A percentile compares a stretch with the other conserved stretches of the same genome.
These are phyloP conservation scores for Cyprinodon diabolis DNA, from an alignment of 2,797 vertebrate species.

Conservation along the genomic window DNA sequence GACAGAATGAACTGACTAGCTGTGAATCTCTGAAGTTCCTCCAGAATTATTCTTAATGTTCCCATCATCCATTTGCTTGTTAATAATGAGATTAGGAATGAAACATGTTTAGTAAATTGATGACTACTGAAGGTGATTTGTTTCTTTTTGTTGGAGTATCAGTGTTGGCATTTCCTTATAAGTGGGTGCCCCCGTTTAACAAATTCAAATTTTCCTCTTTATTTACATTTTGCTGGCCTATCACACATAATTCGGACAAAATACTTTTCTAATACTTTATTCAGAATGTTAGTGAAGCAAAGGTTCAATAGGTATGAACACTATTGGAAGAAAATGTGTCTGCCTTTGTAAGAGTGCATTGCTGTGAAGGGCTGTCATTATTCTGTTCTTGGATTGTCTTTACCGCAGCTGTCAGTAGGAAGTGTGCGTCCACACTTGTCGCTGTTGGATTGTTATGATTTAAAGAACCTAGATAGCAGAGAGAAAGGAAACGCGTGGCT, in stretches of 20 bases:
- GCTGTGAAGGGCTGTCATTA: constrained; percentile 35
- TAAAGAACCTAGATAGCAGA: constrained; percentile 45
- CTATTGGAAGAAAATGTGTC: background rate
- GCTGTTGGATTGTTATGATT: constrained; percentile 50
- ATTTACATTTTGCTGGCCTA: background rate
- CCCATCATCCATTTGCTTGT: background rate
- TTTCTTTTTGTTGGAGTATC: background rate
- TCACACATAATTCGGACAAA: background rate
- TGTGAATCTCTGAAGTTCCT: too few species aligned
- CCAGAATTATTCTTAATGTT: too few species aligned
- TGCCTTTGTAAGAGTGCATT: constrained; percentile 3
- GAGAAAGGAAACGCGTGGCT: constrained; percentile 36
- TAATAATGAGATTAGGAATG: background rate
- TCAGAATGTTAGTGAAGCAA: background rate
- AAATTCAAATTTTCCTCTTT: background rate
- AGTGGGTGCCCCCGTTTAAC: background rate
- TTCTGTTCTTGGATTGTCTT: constrained; percentile 26
- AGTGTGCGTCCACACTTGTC: constrained; percentile 40
- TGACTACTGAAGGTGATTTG: background rate
- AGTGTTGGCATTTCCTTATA: background rate
- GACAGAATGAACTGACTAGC: too few species aligned
- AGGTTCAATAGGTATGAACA: background rate
- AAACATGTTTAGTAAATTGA: background rate
- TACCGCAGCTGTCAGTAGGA: constrained; percentile 34
- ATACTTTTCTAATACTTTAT: too few species aligned